Evolutionary conservation across 2,113 vertebrate genomes (phyloP).

Genomic region (Hypanus sabinus): DNA sequence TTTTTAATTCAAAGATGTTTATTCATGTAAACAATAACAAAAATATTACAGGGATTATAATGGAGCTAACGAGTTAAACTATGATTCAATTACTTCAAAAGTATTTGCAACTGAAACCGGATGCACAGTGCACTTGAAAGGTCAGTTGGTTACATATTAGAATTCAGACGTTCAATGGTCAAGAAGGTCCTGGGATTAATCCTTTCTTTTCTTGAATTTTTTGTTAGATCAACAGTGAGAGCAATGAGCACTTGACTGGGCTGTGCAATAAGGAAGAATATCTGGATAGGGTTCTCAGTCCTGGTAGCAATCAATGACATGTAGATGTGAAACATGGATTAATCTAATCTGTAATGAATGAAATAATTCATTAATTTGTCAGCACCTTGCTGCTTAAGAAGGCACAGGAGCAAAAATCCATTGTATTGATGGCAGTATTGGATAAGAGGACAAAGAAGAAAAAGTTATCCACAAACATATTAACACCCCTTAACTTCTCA

Average conservation of each 20-base stretch:
- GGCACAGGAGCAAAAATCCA: neutral
- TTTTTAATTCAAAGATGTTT: neutral
- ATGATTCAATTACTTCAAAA: neutral
- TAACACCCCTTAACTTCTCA: neutral
- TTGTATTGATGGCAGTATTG: neutral
- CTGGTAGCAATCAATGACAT: neutral
- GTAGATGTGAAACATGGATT: neutral
- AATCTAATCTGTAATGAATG: neutral
- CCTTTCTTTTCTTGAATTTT: too few species aligned
- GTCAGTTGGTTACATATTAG: neutral
- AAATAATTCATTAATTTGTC: neutral
- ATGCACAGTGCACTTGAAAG: neutral
- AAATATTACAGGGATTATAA: neutral
- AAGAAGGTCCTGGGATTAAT: neutral
- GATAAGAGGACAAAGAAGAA: neutral
- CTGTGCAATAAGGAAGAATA: neutral
- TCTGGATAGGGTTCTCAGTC: neutral
- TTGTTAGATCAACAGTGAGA: neutral
- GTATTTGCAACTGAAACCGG: neutral
- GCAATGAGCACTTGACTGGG: neutral
- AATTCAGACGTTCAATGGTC: neutral
- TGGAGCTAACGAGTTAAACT: neutral
- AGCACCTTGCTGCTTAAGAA: neutral
- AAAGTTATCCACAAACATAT: neutral
- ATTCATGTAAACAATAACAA: neutral